Base-by-base conservation (phyloP, 2,113 vertebrate species). In the Entosphenus tridentatus region DNA sequence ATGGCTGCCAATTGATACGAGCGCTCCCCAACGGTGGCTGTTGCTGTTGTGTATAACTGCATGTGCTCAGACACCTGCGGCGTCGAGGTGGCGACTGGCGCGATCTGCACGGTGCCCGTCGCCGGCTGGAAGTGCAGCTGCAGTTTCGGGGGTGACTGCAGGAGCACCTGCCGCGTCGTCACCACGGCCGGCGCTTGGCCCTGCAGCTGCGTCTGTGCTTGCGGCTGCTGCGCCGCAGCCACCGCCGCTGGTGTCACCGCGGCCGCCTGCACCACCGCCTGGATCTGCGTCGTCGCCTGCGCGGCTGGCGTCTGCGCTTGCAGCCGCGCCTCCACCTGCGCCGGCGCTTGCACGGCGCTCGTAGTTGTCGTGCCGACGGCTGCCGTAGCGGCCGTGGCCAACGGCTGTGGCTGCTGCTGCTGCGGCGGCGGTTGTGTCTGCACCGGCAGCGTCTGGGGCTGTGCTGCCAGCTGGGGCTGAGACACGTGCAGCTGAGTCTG, bases 71-170 rank as follows among this genome's bases (percentile, higher is more conserved):
- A 39, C 39, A 39, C 39, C 39, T 39, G 39, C 39, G 39, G 39
- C 39, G 39, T 39, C 4, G 39, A 6, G 39, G 39, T 39, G 39
- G 39, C 39, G 39, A 39, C 39, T 39, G 39, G 39, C 5, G 39
- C 39, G 75, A 79, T 80, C 72, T 70, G 69, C 18, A 89, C 77
- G 73, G 79, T 77, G 69, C 80, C 70, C 73, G 87, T 86, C 3
- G 81, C 81, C 21, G 83, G 80, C 78, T 85, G 86, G 68, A 83
- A 75, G 54, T 82, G 84, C 69, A 86, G 79, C 77, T 81, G 85
- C 71, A 84, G 74, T 12, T 79, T 70, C 74, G 81, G 72, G 62
- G 81, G 82, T 65, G 83, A 77, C 17, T 78, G 75, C 57, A 80
- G 75, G 71, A 82, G 78, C 72, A 80, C 71, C 74, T 79, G 84